Percentiles rank a stretch among this genome's conserved stretches.
Evolutionary conservation across 2,888 invertebrate genomes (phyloP).

Genomic region (Pseudoips prasinana): DNA sequence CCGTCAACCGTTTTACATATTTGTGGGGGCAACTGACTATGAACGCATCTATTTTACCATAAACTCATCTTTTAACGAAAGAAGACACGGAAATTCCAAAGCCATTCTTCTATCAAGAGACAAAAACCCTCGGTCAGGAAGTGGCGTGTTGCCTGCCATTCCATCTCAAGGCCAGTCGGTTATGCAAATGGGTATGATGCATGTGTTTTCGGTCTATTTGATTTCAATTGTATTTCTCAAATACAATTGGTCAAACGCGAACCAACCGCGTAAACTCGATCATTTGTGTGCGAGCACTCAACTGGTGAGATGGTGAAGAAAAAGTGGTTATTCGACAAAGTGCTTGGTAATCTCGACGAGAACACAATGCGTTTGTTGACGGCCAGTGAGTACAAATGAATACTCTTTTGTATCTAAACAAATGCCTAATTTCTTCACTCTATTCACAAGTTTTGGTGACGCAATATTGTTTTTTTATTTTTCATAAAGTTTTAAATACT

Average conservation of each 20-base stretch:
- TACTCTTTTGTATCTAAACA: too few relatives aligned
- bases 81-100: too few relatives aligned
- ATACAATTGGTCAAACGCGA: conserved; percentile 36
- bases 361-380: conserved; percentile 15
- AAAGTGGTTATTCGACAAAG: conserved; percentile 5
- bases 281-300: conserved; percentile 12
- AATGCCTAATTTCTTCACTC: too few relatives aligned
- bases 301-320: conserved; percentile 14
- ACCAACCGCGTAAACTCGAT: conserved; percentile 2
- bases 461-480: too few relatives aligned
- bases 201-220: conserved; percentile 64
- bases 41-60: too few relatives aligned
- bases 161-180: conserved; percentile 39
- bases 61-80: too few relatives aligned
- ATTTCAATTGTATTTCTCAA: conserved; percentile 47
- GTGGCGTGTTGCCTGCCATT: conserved; percentile 2
- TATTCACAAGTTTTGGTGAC: too few relatives aligned
- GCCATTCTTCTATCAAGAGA: too few relatives aligned
- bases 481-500: too few relatives aligned
- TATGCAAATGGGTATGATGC: conserved; percentile 47
- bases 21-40: too few relatives aligned
- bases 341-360: conserved; percentile 8
- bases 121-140: too few relatives aligned
- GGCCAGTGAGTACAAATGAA: conserved; percentile 8
- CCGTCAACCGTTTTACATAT: too few relatives aligned